Evolutionary conservation across 2,113 vertebrate species (phyloP).

Genomic region (Megaceryle torquata): DNA sequence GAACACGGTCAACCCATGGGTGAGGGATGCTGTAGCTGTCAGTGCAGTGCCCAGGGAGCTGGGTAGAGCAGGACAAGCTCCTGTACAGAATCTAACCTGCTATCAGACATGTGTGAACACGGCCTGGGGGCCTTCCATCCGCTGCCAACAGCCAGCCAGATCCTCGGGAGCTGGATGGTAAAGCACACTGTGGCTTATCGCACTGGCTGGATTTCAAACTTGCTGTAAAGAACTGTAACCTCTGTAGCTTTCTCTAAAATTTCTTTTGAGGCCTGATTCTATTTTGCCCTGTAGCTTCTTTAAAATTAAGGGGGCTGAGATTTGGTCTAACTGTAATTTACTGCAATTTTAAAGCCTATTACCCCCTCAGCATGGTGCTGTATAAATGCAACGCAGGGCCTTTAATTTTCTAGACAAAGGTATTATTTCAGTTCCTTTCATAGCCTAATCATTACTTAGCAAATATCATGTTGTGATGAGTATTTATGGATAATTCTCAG

Average conservation of each 20-base stretch:
- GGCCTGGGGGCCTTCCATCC: neutral
- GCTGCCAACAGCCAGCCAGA: neutral
- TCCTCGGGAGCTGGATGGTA: neutral
- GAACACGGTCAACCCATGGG: neutral
- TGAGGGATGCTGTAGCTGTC: neutral
- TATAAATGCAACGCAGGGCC: neutral
- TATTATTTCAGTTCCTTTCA: conserved; percentile 55
- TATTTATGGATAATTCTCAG: conserved; percentile 55
- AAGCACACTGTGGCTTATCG: neutral
- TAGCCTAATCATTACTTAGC: conserved; percentile 48
- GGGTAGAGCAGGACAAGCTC: neutral
- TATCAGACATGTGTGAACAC: neutral
- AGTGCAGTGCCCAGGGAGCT: neutral
- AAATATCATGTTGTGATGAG: conserved; percentile 51
- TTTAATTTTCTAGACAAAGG: conserved; percentile 52
- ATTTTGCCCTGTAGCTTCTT: neutral
- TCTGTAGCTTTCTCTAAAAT: neutral
- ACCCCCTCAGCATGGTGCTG: conserved; percentile 37
- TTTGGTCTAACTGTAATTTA: neutral
- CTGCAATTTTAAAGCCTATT: conserved; percentile 34
- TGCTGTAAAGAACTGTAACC: neutral
- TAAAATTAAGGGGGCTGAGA: neutral
- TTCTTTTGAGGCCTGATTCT: neutral
- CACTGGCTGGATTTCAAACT: neutral
- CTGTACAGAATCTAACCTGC: neutral